Conservation (phyloP, 2,888 invertebrate species). For the Aricia artaxerxes region DNA sequence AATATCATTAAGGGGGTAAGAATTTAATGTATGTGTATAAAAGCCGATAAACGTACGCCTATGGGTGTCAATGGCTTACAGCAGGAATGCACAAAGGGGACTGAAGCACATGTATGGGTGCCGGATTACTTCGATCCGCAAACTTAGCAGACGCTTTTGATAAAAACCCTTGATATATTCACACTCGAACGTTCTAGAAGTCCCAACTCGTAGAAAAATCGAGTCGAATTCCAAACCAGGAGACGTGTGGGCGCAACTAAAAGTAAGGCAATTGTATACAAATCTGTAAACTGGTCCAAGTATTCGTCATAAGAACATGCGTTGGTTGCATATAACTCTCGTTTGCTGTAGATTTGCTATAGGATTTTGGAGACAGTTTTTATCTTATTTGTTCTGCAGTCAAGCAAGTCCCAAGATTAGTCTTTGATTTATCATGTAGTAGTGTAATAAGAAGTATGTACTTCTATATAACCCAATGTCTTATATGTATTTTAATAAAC, state of each 20-base stretch:
- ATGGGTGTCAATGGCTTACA: background rate
- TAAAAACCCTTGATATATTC: background rate
- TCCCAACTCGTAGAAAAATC: background rate
- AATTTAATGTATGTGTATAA: background rate
- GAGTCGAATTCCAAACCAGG: background rate
- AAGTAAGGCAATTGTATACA: conserved; percentile 13
- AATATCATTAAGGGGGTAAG: background rate
- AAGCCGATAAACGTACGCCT: background rate
- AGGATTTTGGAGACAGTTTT: background rate
- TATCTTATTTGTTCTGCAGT: background rate
- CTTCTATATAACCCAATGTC: too few species aligned
- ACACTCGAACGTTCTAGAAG: background rate
- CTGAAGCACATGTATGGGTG: background rate
- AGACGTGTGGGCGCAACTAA: background rate
- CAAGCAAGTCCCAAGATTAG: too few species aligned
- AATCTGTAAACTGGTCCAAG: conserved; percentile 16
- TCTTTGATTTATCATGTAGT: too few species aligned
- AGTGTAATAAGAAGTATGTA: too few species aligned
- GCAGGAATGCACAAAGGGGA: background rate
- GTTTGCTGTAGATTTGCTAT: background rate
- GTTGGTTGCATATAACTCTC: conserved; percentile 19
- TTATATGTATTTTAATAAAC: too few species aligned
- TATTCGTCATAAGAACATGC: conserved; percentile 10
- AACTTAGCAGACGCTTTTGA: background rate
- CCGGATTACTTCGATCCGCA: conserved; percentile 2